Conservation (phyloP, 2,888 invertebrate genomes). For the Netelia inedita region DNA sequence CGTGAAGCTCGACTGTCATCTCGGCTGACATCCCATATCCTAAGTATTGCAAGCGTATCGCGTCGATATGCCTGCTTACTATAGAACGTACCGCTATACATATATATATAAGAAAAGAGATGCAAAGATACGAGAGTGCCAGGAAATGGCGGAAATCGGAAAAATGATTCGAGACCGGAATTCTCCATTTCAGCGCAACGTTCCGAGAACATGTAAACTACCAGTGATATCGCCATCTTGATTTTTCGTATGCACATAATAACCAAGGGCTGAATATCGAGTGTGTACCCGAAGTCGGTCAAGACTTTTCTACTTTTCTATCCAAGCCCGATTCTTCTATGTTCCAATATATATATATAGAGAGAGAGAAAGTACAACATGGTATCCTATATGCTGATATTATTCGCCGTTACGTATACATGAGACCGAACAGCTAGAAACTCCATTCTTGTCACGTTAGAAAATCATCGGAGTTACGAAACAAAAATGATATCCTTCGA, state of each 20-base stretch:
- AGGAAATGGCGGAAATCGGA: slow-evolving; percentile 48
- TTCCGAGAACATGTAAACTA: slow-evolving; percentile 32
- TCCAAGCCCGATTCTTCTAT: slow-evolving; percentile 38
- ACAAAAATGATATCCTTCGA: not conserved
- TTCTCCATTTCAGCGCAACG: slow-evolving; percentile 22
- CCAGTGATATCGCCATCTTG: slow-evolving; percentile 39
- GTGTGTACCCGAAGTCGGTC: slow-evolving; percentile 28
- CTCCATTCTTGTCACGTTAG: not conserved
- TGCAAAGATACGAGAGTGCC: slow-evolving; percentile 48
- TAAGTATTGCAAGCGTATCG: slow-evolving; percentile 46
- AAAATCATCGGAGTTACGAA: slow-evolving; percentile 26
- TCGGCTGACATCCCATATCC: slow-evolving; percentile 29
- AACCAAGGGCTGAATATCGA: slow-evolving; percentile 57
- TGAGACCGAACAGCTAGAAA: slow-evolving; percentile 15
- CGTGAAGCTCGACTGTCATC: slow-evolving; percentile 43
- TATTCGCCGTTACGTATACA: slow-evolving; percentile 11
- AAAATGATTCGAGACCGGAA: slow-evolving; percentile 54
- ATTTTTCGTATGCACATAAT: slow-evolving; percentile 57
- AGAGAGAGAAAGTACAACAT: not conserved
- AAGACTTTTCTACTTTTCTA: slow-evolving; percentile 50
- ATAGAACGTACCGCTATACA: not conserved
- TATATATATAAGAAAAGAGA: slow-evolving; percentile 11
- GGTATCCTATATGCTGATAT: slow-evolving; percentile 35
- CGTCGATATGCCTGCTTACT: slow-evolving; percentile 25
- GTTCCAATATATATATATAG: slow-evolving; percentile 9